phyloP scores from a whole-genome alignment of 23 tunicate species.

The Halocynthia aurantium region DNA sequence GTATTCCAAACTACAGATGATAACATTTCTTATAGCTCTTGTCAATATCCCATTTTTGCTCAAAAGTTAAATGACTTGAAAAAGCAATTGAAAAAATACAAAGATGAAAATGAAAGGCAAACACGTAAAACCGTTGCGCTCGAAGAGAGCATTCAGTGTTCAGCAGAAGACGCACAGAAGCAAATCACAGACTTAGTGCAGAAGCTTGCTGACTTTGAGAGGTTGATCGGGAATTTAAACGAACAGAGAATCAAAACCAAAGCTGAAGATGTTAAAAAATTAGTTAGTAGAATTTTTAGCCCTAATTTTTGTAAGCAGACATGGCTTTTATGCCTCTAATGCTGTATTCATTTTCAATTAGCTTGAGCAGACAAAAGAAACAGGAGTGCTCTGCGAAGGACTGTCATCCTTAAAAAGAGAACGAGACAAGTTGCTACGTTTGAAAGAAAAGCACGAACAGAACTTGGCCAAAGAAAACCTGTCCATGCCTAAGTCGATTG shows the following conservation, averaged over 20 bases:
- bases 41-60: neutral
- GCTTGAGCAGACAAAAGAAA: neutral
- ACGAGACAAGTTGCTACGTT: conserved; percentile 5
- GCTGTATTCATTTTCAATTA: neutral
- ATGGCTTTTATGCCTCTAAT: neutral
- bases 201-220: conserved; percentile 22
- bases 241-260: conserved; percentile 27
- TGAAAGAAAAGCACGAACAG: conserved; percentile 14
- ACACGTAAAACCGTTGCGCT: neutral
- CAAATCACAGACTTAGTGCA: conserved; percentile 30
- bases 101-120: neutral
- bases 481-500: neutral
- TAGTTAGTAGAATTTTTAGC: conserved; percentile 26
- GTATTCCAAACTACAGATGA: too few species aligned
- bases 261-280: conserved; percentile 31
- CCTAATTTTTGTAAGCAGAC: neutral
- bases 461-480: conserved; percentile 2
- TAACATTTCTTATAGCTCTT: neutral
- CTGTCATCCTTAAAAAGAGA: conserved; percentile 9
- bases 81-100: neutral
- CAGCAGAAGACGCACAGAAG: conserved; percentile 35
- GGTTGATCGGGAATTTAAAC: conserved; percentile 16
- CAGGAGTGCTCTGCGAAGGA: neutral
- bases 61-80: conserved; percentile 8
- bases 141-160: conserved; percentile 18